Evolutionary conservation across 1,140 invertebrate genomes (phyloP).

Genomic region (Diabrotica undecimpunctata): DNA sequence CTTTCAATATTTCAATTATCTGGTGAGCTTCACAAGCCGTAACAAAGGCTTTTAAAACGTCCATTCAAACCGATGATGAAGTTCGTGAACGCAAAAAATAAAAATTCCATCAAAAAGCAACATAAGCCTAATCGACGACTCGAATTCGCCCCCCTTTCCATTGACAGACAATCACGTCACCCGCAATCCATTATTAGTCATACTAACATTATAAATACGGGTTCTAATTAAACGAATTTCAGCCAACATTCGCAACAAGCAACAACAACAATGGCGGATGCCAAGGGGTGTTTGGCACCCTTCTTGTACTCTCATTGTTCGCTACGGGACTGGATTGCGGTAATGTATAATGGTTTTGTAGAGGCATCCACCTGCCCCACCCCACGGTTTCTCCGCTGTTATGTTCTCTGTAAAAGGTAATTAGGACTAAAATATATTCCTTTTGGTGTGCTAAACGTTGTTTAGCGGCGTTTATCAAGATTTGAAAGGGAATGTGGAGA

Average conservation of each 20-base stretch:
- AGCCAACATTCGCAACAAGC: neutral
- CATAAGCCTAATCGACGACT: no score
- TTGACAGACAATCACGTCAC: neutral
- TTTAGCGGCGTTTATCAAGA: no score
- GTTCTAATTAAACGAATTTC: neutral
- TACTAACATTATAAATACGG: neutral
- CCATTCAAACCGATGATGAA: no score
- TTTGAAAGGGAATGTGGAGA: no score
- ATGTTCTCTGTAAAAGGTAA: neutral
- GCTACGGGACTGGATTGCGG: conserved; percentile 1
- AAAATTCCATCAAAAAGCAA: no score
- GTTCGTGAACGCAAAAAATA: no score
- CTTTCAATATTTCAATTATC: no score
- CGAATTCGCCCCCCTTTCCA: no score
- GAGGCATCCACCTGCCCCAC: neutral
- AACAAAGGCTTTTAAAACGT: no score
- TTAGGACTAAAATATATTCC: neutral
- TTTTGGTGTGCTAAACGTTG: neutral
- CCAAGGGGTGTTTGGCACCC: conserved; percentile 1
- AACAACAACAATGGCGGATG: conserved; percentile 1
- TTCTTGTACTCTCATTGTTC: neutral
- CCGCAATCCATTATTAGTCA: neutral
- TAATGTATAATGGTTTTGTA: neutral
- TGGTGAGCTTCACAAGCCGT: no score
- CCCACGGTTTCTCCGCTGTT: neutral